Base-by-base conservation (phyloP, 2,113 vertebrate species). In the Labrus mixtus region DNA sequence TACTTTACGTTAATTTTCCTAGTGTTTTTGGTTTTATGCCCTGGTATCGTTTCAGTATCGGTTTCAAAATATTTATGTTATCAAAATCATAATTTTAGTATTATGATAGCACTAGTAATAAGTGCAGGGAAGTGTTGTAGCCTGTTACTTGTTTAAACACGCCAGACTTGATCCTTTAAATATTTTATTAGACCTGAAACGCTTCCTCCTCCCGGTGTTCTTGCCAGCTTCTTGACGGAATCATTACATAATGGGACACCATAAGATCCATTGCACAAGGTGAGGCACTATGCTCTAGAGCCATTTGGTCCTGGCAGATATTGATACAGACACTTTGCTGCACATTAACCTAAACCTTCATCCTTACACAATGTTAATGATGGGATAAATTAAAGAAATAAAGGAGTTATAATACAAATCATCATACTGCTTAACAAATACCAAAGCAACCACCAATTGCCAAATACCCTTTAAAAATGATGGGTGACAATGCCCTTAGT, bases 281-380 rank as follows among this genome's bases (percentile, higher is more conserved):
- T 79, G 63, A 81, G 73, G 48, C 70, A 67, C 73, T 90, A 67
- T 80, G 77, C 54, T 82, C 79, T 41, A 12, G 16, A 87, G 63
- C 75, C 60, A 81, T 88, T 87, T 90, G 33, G 50, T 68, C 33
- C 70, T 81, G 78, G 82, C 87, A 85, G 79, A 87, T 83, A 88
- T 78, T 83, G 87, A 90, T 90, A 76, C 46, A 78, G 68, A 73
- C 79, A 79, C 58, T 87, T 89, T 82, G 68, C 65, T 73, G 75
- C 76, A 75, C 81, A 86, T 84, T 86, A 87, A 80, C 86, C 80
- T 83, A 56, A 77, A 67, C 84, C 81, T 79, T 83, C 75, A 76
- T 81, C 75, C 81, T 81, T 76, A 62, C 61, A 73, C 67, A 73
- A 77, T 86, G 86, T 83, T 86, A 90, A 78, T 87, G 79, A 65